phyloP scores from a whole-genome alignment of 1,140 invertebrate genomes.

The Microvelia longipes region DNA sequence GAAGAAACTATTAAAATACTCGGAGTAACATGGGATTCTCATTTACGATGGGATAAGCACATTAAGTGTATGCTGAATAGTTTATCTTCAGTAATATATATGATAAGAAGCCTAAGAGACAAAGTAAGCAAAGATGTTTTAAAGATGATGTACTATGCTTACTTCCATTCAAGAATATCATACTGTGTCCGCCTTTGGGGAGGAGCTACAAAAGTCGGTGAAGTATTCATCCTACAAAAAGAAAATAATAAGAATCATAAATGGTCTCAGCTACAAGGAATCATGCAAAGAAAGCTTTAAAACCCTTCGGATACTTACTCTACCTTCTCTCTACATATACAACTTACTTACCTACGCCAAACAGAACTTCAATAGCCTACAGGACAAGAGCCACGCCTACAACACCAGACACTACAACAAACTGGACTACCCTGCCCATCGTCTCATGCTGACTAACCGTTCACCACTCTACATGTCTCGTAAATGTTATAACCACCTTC shows the following conservation, averaged over 20 bases:
- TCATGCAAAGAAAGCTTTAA: neutral
- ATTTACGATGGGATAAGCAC: neutral
- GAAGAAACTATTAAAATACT: neutral
- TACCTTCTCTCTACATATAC: neutral
- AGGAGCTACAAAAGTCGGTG: neutral
- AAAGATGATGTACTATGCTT: neutral
- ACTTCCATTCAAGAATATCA: neutral
- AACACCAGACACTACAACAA: neutral
- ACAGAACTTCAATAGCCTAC: neutral
- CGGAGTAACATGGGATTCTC: neutral
- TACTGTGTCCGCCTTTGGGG: neutral
- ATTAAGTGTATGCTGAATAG: neutral
- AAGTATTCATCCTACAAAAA: neutral
- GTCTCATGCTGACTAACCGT: neutral
- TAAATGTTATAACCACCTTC: neutral
- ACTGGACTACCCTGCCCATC: neutral
- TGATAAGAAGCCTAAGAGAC: neutral
- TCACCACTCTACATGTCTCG: neutral
- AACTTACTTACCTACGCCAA: neutral
- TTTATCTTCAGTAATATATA: neutral
- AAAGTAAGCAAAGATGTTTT: neutral
- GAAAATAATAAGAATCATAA: neutral
- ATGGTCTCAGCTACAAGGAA: neutral
- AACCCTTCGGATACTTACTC: neutral
- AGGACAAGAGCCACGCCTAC: neutral